A percentile compares a stretch with the other conserved stretches of the same genome.
Conservation (phyloP, 2,797 vertebrate genomes). For the Lagocephalus sceleratus region DNA sequence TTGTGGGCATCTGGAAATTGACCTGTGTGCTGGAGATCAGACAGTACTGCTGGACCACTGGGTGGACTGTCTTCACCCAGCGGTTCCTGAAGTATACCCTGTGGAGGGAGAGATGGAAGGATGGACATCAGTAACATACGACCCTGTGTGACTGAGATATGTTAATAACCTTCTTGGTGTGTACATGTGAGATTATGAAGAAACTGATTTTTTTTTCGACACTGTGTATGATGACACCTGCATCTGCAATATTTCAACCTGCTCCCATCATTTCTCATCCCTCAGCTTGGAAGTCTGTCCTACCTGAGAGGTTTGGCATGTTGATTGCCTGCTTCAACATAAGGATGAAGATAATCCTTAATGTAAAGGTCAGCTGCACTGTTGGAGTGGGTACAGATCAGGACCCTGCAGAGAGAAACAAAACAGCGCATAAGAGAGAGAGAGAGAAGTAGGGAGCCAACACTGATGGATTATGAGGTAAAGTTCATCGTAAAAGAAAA, state of each 20-base stretch:
- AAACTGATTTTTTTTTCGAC: background rate
- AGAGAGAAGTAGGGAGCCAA: background rate
- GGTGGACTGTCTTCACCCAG: slow-evolving; percentile 99
- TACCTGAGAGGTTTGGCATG: slow-evolving; percentile 99
- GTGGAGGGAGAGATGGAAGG: slow-evolving; percentile 12
- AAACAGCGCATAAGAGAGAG: slow-evolving; percentile 10
- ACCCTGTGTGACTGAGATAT: background rate
- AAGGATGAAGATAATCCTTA: slow-evolving; percentile 99
- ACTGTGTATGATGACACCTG: too few species aligned
- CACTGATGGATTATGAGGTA: background rate
- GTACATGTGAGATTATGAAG: background rate
- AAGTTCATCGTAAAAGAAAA: background rate
- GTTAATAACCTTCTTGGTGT: background rate
- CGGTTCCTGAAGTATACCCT: slow-evolving; percentile 99
- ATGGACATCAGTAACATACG: too few species aligned
- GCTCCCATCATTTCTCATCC: too few species aligned
- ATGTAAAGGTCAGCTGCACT: slow-evolving; percentile 99
- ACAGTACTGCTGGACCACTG: slow-evolving; percentile 98
- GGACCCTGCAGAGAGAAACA: slow-evolving; percentile 80
- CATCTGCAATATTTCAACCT: too few species aligned
- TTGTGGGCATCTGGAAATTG: slow-evolving; percentile 98
- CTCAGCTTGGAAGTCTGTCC: background rate
- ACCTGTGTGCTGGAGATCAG: slow-evolving; percentile 93
- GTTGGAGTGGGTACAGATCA: slow-evolving; percentile 99
- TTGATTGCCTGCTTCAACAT: slow-evolving; percentile 97